Percentiles rank a stretch among this genome's conserved stretches.
These are phyloP conservation scores for Drosophila pseudoananassae DNA, from an alignment of 1,140 invertebrate species.

Conservation along the genomic window DNA sequence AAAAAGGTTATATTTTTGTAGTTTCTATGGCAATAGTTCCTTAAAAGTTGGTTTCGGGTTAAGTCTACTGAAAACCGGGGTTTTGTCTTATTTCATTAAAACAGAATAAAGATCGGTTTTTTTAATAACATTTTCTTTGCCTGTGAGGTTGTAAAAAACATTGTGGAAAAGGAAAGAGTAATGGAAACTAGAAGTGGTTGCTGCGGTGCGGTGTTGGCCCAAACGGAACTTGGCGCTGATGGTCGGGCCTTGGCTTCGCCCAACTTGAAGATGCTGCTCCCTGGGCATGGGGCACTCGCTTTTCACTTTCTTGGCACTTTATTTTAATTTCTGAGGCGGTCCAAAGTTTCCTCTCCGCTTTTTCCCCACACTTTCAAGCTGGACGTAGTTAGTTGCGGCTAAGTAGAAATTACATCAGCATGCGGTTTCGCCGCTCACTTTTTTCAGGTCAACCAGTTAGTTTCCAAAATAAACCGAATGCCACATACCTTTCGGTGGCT, in stretches of 20 bases:
- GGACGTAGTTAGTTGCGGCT: constrained; percentile 61
- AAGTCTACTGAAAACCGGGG: not conserved
- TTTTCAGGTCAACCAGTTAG: constrained; percentile 35
- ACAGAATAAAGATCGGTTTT: not conserved
- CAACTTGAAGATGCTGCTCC: constrained; percentile 53
- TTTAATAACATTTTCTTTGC: not conserved
- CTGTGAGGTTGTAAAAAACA: constrained; percentile 5
- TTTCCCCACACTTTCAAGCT: constrained; percentile 40
- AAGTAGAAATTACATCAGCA: constrained; percentile 71
- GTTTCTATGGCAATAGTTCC: not conserved
- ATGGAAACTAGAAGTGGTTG: constrained; percentile 61
- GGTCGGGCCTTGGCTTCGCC: constrained; percentile 44
- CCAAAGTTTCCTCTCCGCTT: constrained; percentile 52
- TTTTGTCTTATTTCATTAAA: not conserved
- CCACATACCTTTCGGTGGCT: not conserved
- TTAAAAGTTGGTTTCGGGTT: not conserved
- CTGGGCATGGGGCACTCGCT: constrained; percentile 47
- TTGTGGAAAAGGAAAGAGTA: constrained; percentile 34
- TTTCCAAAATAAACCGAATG: not conserved
- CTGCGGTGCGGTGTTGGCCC: constrained; percentile 47
- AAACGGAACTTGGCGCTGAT: constrained; percentile 54
- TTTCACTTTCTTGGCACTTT: constrained; percentile 81
- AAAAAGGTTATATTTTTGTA: not conserved
- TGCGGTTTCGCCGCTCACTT: constrained; percentile 50
- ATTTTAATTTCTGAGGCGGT: constrained; percentile 73